Percentiles rank a stretch among this genome's conserved stretches.
Conservation (phyloP, 64 coral and sea anemone species). For the Acropora yongei region DNA sequence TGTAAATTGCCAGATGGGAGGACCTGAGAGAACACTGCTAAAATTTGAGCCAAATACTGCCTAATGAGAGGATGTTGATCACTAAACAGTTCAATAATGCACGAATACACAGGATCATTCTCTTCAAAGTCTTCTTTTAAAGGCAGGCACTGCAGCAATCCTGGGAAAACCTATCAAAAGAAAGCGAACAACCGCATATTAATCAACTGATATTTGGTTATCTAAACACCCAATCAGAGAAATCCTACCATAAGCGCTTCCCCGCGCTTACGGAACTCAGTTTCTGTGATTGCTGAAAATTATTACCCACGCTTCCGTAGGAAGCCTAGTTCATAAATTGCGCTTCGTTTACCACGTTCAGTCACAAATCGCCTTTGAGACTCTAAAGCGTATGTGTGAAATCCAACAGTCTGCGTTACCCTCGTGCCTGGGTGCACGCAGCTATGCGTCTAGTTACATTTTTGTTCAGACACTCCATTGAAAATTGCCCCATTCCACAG, state of each 20-base stretch:
- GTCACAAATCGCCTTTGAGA: too few relatives aligned
- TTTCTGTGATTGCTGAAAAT: background rate
- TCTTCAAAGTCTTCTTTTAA: constrained; percentile 97
- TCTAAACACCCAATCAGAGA: too few relatives aligned
- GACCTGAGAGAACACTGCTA: constrained; percentile 85
- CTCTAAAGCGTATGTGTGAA: too few relatives aligned
- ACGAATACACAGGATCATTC: constrained; percentile 93
- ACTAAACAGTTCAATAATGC: constrained; percentile 95
- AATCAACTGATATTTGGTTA: background rate
- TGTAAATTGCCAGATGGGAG: constrained; percentile 70
- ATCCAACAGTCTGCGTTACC: too few relatives aligned
- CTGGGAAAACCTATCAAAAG: constrained; percentile 79
- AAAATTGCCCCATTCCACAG: background rate
- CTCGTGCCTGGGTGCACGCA: too few relatives aligned
- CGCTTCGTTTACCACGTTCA: too few relatives aligned
- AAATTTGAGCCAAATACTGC: constrained; percentile 75
- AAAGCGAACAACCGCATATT: background rate
- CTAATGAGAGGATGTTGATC: constrained; percentile 91
- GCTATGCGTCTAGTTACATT: too few relatives aligned
- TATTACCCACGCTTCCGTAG: background rate
- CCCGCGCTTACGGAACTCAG: background rate
- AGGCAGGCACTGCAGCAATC: constrained; percentile 84
- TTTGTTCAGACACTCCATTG: background rate
- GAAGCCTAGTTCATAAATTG: too few relatives aligned
- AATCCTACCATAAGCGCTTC: background rate